A percentile compares a stretch with the other conserved stretches of the same genome.
These are phyloP conservation scores for Atherinomorus stipes DNA, from an alignment of 2,113 vertebrate genomes.

Conservation along the genomic window DNA sequence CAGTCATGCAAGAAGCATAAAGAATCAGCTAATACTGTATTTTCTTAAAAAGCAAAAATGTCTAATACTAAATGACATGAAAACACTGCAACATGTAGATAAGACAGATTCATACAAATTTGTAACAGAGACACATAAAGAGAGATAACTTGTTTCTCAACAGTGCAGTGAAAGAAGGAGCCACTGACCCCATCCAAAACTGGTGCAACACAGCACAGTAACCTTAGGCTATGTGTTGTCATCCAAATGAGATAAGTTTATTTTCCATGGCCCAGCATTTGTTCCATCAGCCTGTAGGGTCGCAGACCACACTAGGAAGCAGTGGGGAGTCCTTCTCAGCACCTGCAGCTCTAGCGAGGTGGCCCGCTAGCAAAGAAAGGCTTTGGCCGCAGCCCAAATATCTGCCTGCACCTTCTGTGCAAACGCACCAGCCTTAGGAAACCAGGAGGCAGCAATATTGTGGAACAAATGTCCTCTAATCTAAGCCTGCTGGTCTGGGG, in stretches of 20 bases:
- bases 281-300: slow-evolving; percentile 92
- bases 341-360: slow-evolving; percentile 87
- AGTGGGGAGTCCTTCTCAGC: slow-evolving; percentile 82
- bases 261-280: slow-evolving; percentile 91
- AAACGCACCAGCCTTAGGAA: slow-evolving; percentile 85
- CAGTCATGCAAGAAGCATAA: too few relatives aligned
- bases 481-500: slow-evolving; percentile 86
- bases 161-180: slow-evolving; percentile 29
- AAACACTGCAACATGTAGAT: too few relatives aligned
- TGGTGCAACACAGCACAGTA: slow-evolving; percentile 85
- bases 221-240: slow-evolving; percentile 91
- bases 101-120: too few relatives aligned
- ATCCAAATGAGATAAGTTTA: slow-evolving; percentile 97
- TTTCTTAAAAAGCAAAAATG: too few relatives aligned
- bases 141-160: slow-evolving; percentile 4
- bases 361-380: slow-evolving; percentile 81
- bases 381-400: slow-evolving; percentile 92
- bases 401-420: slow-evolving; percentile 94
- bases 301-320: slow-evolving; percentile 80
- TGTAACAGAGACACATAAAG: background rate
- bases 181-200: slow-evolving; percentile 78
- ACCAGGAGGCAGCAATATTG: slow-evolving; percentile 89
- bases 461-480: slow-evolving; percentile 91
- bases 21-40: too few relatives aligned
- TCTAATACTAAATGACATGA: too few relatives aligned